Conservation (phyloP, 2,113 vertebrate species). For the Actinemys pallida region DNA sequence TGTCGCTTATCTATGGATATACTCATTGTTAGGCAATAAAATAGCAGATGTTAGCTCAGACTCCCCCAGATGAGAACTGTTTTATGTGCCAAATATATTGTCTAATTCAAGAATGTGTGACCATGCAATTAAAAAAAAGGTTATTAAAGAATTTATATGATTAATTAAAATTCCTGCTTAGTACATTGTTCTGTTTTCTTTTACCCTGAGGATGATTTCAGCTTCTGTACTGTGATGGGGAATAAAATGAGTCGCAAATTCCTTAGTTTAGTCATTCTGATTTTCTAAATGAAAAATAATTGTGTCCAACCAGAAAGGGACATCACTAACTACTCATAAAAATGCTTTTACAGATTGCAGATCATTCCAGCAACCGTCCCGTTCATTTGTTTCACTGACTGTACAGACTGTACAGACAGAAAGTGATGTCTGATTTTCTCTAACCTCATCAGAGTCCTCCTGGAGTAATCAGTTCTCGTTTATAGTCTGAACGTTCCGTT, state of each 20-base stretch:
- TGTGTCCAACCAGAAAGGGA: slow-evolving; percentile 22
- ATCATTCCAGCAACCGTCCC: slow-evolving; percentile 10
- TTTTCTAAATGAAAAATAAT: slow-evolving; percentile 59
- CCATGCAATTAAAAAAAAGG: background rate
- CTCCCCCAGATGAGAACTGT: background rate
- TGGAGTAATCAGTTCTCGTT: slow-evolving; percentile 62
- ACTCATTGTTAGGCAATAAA: background rate
- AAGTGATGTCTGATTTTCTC: slow-evolving; percentile 49
- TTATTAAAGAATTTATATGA: background rate
- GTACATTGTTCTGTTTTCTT: slow-evolving; percentile 33
- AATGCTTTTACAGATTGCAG: slow-evolving; percentile 21
- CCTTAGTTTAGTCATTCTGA: slow-evolving; percentile 15
- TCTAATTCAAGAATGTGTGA: background rate
- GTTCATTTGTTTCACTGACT: slow-evolving; percentile 46
- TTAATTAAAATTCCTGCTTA: slow-evolving; percentile 25
- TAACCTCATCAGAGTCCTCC: slow-evolving; percentile 60
- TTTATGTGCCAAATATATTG: background rate
- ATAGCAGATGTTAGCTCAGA: background rate
- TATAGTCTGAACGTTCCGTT: slow-evolving; percentile 15
- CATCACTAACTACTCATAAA: slow-evolving; percentile 39
- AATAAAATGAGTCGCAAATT: background rate
- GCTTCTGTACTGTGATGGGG: background rate
- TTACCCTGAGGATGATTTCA: slow-evolving; percentile 16
- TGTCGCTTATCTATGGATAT: background rate
- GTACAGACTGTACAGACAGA: slow-evolving; percentile 19